phyloP scores from a whole-genome alignment of 2,888 invertebrate genomes.

The Polietes domitor region DNA sequence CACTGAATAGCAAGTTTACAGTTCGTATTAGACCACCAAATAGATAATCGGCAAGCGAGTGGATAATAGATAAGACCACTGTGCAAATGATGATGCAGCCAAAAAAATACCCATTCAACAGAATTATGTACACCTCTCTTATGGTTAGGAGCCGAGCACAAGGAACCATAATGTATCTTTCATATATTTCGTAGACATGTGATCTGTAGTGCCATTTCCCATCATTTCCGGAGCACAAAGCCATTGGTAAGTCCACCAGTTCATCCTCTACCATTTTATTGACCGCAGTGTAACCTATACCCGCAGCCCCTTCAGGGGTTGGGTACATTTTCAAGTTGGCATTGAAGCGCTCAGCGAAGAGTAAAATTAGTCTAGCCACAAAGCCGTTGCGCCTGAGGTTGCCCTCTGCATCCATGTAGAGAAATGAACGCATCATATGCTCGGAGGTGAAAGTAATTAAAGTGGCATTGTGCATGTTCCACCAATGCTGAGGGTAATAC shows the following conservation, averaged over 20 bases:
- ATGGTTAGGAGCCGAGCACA: constrained; percentile 22
- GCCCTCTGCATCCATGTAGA: constrained; percentile 50
- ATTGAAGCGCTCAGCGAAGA: constrained; percentile 69
- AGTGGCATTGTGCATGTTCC: not conserved
- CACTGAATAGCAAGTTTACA: not conserved
- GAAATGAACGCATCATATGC: constrained; percentile 67
- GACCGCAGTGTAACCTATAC: not conserved
- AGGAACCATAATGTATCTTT: constrained; percentile 35
- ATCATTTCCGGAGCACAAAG: not conserved
- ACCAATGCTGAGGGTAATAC: not conserved
- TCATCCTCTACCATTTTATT: not conserved
- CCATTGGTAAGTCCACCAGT: constrained; percentile 34
- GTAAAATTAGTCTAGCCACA: constrained; percentile 59
- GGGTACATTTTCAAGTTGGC: constrained; percentile 55
- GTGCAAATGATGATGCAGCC: not conserved
- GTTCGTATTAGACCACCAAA: not conserved
- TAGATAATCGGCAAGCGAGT: not conserved
- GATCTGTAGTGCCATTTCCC: not conserved
- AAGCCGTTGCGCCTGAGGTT: constrained; percentile 67
- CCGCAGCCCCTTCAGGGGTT: not conserved
- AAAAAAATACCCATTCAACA: constrained; percentile 12
- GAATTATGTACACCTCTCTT: not conserved
- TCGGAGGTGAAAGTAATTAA: constrained; percentile 68
- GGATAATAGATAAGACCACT: not conserved
- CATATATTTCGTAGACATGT: constrained; percentile 4